Base-by-base conservation (phyloP, 2,797 vertebrate genomes). In the Etheostoma perlongum region DNA sequence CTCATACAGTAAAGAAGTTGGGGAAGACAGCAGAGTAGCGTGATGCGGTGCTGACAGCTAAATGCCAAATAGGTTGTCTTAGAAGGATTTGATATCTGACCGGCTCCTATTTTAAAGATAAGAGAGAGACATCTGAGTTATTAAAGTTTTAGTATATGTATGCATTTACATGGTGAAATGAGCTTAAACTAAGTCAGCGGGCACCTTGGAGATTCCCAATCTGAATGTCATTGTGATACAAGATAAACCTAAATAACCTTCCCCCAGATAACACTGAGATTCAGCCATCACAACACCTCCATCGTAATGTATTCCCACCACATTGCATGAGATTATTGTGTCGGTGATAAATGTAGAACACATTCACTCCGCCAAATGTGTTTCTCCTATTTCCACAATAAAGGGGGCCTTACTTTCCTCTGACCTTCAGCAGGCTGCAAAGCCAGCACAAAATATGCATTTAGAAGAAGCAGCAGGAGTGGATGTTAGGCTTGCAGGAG, bases 371-470 rank as follows among this genome's bases (percentile, higher is more conserved):
- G 67, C 85, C 84, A 88, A 90, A 88, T 91, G 88, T 90, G 89
- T 93, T 93, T 92, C 87, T 91, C 90, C 89, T 76, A 76, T 94
- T 93, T 90, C 91, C 91, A 93, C 93, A 92, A 91, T 90, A 91
- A 94, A 93, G 90, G 88, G 80, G 91, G 82, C 86, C 88, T 85
- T 88, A 82, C 88, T 89, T 91, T 78, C 73, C 86, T 53, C 88
- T 95, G 95, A 96, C 95, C 95, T 96, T 95, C 94, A 96, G 88
- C 78, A 42, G 90, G 92, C 92, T 93, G 94, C 93, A 91, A 91
- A 95, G 94, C 93, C 94, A 95, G 94, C 95, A 95, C 92, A 95
- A 95, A 96, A 95, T 94, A 94, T 93, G 93, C 93, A 95, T 95
- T 95, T 94, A 95, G 93, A 94, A 88, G 88, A 91, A 94, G 91